These are phyloP conservation scores for Perccottus glenii DNA, from an alignment of 2,113 vertebrate species.

Conservation along the genomic window DNA sequence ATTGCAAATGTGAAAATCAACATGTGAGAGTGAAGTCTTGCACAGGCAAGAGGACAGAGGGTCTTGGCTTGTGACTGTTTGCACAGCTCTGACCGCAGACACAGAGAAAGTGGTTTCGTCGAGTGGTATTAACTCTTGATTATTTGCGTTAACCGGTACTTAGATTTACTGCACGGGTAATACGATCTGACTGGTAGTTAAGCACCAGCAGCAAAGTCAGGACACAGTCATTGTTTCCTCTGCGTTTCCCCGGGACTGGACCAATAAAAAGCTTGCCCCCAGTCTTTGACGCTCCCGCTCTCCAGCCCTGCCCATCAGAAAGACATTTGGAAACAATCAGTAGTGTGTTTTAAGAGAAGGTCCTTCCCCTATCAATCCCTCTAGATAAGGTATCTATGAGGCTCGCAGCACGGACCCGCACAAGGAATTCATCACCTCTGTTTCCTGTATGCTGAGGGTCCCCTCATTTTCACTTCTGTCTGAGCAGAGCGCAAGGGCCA, in stretches of 20 bases:
- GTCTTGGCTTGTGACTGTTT: constrained; percentile 56
- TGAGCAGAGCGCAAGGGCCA: constrained; percentile 54
- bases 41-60: constrained; percentile 39
- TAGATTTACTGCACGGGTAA: constrained; percentile 79
- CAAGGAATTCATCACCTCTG: constrained; percentile 95
- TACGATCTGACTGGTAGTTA: constrained; percentile 77
- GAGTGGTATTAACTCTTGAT: constrained; percentile 73
- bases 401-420: constrained; percentile 75
- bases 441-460: constrained; percentile 87
- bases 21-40: constrained; percentile 48
- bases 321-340: constrained; percentile 97
- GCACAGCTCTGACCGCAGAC: constrained; percentile 70
- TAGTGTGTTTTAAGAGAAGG: constrained; percentile 87
- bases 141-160: constrained; percentile 75
- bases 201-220: constrained; percentile 74
- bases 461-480: constrained; percentile 77
- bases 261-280: constrained; percentile 77
- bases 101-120: constrained; percentile 70
- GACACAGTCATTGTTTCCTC: constrained; percentile 70
- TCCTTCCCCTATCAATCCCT: constrained; percentile 70
- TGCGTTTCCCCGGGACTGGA: constrained; percentile 72
- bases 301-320: constrained; percentile 76
- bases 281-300: constrained; percentile 45
- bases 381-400: constrained; percentile 94
- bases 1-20: constrained; percentile 37